Percentiles rank a stretch among this genome's conserved stretches.
phyloP scores from a whole-genome alignment of 2,888 invertebrate genomes.

The Tiliacea aurago region DNA sequence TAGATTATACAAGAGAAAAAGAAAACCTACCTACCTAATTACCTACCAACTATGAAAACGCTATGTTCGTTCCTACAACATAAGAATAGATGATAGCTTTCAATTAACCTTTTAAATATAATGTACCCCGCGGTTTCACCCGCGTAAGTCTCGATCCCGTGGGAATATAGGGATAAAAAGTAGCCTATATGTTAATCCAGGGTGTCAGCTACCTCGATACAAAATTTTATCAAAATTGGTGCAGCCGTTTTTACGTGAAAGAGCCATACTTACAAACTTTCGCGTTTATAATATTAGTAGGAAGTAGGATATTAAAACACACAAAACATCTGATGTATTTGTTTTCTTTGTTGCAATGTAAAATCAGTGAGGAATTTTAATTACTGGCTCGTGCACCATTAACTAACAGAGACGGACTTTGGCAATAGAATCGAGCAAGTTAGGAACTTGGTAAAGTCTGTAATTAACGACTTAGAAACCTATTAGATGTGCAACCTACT shows the following conservation, averaged over 20 bases:
- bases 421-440: constrained; percentile 39
- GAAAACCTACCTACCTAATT: not conserved
- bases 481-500: constrained; percentile 20
- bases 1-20: not conserved
- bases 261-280: too few relatives aligned
- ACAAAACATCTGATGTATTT: constrained; percentile 1
- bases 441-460: constrained; percentile 39
- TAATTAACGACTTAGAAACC: constrained; percentile 42
- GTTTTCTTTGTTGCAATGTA: constrained; percentile 24
- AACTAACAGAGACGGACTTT: constrained; percentile 30
- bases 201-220: too few relatives aligned
- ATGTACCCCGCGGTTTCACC: too few relatives aligned
- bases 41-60: not conserved
- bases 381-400: constrained; percentile 32
- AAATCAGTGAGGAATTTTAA: constrained; percentile 43
- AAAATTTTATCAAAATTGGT: too few relatives aligned
- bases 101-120: too few relatives aligned
- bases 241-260: too few relatives aligned
- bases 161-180: too few relatives aligned
- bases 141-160: too few relatives aligned
- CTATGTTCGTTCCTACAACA: not conserved
- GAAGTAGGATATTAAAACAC: too few relatives aligned
- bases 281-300: too few relatives aligned
- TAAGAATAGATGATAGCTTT: not conserved
- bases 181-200: too few relatives aligned